Evolutionary conservation across 23 tunicate species (phyloP).

Genomic region (Phallusia fumigata): DNA sequence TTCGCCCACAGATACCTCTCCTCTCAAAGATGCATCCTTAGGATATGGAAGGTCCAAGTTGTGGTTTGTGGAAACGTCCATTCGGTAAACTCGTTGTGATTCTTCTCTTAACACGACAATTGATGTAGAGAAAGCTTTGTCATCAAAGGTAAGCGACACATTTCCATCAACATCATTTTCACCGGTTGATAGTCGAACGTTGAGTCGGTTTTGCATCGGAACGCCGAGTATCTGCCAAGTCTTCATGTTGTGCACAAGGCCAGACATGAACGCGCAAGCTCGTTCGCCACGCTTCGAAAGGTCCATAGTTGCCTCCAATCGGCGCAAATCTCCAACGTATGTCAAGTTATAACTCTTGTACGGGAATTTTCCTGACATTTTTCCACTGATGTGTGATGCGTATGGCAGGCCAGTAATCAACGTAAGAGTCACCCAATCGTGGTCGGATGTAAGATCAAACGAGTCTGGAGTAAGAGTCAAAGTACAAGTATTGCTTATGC

Average conservation of each 20-base stretch:
- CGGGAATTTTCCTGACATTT: not conserved
- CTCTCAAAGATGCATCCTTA: not conserved
- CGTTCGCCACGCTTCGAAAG: not conserved
- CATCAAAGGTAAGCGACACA: not conserved
- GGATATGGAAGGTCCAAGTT: slow-evolving; percentile 1
- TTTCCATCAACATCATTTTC: not conserved
- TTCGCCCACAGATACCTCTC: not conserved
- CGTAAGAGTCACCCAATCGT: slow-evolving; percentile 20
- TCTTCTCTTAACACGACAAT: not conserved
- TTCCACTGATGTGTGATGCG: not conserved
- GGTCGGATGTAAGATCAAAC: not conserved
- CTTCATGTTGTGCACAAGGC: slow-evolving; percentile 4
- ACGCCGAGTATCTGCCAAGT: slow-evolving; percentile 9
- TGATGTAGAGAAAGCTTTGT: not conserved
- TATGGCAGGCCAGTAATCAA: slow-evolving; percentile 12
- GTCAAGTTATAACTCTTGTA: not conserved
- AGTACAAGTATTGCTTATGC: not conserved
- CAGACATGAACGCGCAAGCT: not conserved
- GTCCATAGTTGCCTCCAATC: not conserved
- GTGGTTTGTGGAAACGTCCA: not conserved
- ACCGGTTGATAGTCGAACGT: not conserved
- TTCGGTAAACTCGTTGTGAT: not conserved
- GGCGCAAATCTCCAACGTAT: not conserved
- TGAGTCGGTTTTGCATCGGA: slow-evolving; percentile 9
- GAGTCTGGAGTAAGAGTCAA: slow-evolving; percentile 14